phyloP scores from a whole-genome alignment of 2,797 vertebrate species.

The Danio choprae region DNA sequence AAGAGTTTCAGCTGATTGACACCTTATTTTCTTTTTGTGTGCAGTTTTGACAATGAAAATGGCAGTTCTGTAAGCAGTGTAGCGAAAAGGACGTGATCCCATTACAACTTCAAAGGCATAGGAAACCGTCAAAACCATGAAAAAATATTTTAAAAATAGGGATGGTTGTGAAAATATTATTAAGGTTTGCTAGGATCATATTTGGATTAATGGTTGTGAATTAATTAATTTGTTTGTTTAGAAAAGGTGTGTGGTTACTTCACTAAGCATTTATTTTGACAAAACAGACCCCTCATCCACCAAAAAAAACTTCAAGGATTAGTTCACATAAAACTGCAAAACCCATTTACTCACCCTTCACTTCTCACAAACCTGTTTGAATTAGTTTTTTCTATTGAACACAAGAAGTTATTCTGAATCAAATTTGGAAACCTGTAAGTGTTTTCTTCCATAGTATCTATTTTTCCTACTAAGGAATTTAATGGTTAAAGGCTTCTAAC shows the following conservation, averaged over 20 bases:
- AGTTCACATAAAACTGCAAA: background rate
- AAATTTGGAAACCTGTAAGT: too few species aligned
- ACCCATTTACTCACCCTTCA: background rate
- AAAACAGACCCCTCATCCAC: background rate
- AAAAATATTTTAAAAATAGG: background rate
- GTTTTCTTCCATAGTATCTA: too few species aligned
- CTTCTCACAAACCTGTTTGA: too few species aligned
- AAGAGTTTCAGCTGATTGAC: constrained; percentile 41
- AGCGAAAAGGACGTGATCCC: background rate
- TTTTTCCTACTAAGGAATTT: too few species aligned
- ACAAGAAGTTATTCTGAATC: too few species aligned
- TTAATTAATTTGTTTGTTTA: background rate
- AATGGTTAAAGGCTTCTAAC: too few species aligned
- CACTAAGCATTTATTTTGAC: background rate
- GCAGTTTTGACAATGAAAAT: background rate
- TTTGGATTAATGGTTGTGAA: background rate
- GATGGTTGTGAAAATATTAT: background rate
- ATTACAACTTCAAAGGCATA: constrained; percentile 19
- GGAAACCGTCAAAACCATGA: background rate
- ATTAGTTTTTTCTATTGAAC: too few species aligned
- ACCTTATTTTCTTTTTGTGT: background rate
- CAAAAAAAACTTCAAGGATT: background rate
- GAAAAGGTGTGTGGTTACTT: background rate
- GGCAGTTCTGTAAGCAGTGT: background rate
- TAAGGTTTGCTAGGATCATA: background rate